Evolutionary conservation across 1,140 invertebrate species (phyloP), one percentile per base, ranked within the genome.

Genomic region (Diorhabda carinulata): DNA sequence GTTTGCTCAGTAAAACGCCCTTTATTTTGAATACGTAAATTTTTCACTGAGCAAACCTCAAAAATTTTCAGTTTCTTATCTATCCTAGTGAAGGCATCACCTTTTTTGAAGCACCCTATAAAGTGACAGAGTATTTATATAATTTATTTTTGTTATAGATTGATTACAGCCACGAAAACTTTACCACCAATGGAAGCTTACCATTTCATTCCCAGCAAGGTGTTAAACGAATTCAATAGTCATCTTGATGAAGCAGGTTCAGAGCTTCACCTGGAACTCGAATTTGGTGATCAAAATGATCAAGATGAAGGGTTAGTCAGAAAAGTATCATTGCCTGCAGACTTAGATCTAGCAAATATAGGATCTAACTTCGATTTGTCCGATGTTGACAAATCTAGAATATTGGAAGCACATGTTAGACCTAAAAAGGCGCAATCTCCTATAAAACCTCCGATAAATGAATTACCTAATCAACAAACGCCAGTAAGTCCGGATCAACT

Each of bases 91-190:
- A 25, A 25, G 25, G 25, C 25, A 25, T 25, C 25, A 25, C 25
- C 25, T 25, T 25, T 25, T 25, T 25, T 25, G 25, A 25, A 25
- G 25, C 25, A 25, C 25, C 25, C 25, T 25, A 25, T 25, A 1
- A 25, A 25, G 25, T 25, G 25, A 25, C 25, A 25, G 25, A 25
- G 1, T 25, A 25, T 1, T 25, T 25, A 25, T 25, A 25, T 25
- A 25, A 25, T 63, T 3, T 63, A 41, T 5, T 6, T 63, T 65
- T 43, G 44, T 52, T 40, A 8, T 57, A 67, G 65, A 43, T 80
- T 94, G 57, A 92, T 96, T 1, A 94, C 92, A 1, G 93, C 93
- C 0, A 92, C 91, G 1, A 95, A 95, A 79, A 96, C 93, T 0
- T 79, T 95, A 43, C 93, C 93, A 6, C 93, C 93, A 0, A 88